Evolutionary conservation across 1,140 invertebrate species (phyloP).

Genomic region (Hirudo medicinalis): DNA sequence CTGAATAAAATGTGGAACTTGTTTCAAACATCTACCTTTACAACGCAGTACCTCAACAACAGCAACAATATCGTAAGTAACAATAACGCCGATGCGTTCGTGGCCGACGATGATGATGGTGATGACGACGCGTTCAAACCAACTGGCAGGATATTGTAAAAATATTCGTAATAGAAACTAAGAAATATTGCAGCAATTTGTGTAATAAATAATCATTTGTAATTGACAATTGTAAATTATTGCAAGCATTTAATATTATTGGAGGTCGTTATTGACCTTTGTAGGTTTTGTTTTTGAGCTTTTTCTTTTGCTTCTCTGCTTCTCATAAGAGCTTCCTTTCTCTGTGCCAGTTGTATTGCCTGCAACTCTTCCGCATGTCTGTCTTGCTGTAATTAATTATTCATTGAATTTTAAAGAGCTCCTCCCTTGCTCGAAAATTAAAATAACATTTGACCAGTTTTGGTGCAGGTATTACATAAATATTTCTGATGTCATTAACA

Average conservation of each 20-base stretch:
- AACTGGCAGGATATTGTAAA: no score
- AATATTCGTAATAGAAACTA: not conserved
- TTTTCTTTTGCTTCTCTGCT: constrained; percentile 4
- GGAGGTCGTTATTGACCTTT: constrained; percentile 4
- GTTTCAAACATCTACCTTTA: not conserved
- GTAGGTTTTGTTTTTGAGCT: constrained; percentile 1
- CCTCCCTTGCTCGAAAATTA: no score
- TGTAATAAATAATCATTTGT: not conserved
- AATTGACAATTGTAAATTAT: not conserved
- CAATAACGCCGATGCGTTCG: no score
- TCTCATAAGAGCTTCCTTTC: constrained; percentile 1
- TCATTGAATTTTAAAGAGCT: no score
- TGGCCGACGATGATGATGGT: no score
- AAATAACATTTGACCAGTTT: no score
- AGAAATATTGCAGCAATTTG: not conserved
- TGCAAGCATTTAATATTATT: constrained; percentile 6
- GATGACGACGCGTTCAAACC: no score
- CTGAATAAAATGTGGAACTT: not conserved
- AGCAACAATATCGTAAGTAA: no score
- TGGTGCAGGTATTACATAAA: no score
- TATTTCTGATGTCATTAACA: not conserved
- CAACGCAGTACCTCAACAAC: no score
- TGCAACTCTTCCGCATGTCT: constrained; percentile 11
- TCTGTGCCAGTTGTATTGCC: not conserved
- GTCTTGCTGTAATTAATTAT: constrained; percentile 6